Conservation (phyloP, 2,888 invertebrate species). For the Dimorphilus gyrociliatus region DNA sequence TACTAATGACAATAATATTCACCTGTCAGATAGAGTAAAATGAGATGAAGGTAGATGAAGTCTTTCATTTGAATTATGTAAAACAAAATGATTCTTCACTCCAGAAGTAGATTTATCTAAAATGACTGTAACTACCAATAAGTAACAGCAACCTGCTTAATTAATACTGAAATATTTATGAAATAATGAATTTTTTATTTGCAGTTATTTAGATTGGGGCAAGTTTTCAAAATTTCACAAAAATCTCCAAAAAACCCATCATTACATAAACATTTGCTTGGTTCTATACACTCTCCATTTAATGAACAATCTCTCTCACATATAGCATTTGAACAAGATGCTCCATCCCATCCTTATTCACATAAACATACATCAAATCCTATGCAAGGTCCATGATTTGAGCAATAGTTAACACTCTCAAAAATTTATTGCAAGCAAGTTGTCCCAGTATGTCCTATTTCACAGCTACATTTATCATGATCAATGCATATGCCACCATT, state of each 20-base stretch:
- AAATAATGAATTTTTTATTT: no score
- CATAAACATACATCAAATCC: conserved; percentile 2
- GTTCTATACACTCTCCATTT: background rate
- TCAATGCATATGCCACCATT: background rate
- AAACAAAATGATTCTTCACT: no score
- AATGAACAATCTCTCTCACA: background rate
- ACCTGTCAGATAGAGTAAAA: no score
- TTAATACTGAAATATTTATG: no score
- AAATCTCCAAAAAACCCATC: background rate
- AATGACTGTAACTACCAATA: no score
- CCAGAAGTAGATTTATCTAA: no score
- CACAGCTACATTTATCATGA: conserved; percentile 2
- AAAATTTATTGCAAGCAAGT: background rate
- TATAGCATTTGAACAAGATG: background rate
- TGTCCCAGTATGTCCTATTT: background rate
- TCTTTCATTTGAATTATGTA: no score
- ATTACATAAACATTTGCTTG: conserved; percentile 1
- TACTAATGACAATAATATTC: no score
- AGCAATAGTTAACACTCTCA: background rate
- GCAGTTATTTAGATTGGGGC: conserved; percentile 1
- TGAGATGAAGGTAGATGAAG: no score
- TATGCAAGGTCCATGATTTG: conserved; percentile 1
- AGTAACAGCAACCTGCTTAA: no score
- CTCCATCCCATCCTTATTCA: background rate
- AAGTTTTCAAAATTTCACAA: background rate